Conservation (phyloP, 2,113 vertebrate species). For the Acanthochromis polyacanthus region DNA sequence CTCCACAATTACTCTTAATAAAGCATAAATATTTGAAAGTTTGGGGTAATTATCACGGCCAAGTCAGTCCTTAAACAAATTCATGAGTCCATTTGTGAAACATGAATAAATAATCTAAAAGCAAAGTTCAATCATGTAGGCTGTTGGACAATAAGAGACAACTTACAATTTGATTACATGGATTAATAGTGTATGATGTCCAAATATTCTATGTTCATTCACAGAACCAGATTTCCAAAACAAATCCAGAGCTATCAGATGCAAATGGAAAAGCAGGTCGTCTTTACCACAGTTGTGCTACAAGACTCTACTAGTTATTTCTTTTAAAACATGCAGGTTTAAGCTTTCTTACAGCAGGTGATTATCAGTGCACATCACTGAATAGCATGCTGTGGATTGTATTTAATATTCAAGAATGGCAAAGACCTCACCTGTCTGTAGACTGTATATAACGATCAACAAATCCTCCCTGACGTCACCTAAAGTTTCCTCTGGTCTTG, state of each 20-base stretch:
- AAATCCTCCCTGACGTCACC: no score
- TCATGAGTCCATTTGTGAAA: neutral
- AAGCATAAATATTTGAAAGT: neutral
- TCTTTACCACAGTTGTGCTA: no score
- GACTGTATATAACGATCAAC: no score
- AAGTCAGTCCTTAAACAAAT: neutral
- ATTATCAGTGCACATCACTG: neutral
- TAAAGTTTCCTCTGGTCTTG: no score
- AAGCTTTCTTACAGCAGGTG: neutral
- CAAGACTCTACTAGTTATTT: no score
- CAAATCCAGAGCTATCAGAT: neutral
- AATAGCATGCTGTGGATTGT: no score
- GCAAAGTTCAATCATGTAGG: neutral
- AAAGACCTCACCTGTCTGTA: no score
- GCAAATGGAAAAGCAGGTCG: no score
- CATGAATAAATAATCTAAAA: conserved; percentile 23
- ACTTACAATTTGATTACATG: neutral
- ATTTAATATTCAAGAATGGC: no score
- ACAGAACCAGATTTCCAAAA: neutral
- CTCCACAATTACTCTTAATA: neutral
- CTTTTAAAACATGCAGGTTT: neutral
- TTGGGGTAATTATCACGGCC: neutral
- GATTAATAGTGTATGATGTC: neutral
- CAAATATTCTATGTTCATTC: neutral
- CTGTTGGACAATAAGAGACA: neutral